Evolutionary conservation across 2,113 vertebrate species (phyloP).

Genomic region (Mastomys coucha): DNA sequence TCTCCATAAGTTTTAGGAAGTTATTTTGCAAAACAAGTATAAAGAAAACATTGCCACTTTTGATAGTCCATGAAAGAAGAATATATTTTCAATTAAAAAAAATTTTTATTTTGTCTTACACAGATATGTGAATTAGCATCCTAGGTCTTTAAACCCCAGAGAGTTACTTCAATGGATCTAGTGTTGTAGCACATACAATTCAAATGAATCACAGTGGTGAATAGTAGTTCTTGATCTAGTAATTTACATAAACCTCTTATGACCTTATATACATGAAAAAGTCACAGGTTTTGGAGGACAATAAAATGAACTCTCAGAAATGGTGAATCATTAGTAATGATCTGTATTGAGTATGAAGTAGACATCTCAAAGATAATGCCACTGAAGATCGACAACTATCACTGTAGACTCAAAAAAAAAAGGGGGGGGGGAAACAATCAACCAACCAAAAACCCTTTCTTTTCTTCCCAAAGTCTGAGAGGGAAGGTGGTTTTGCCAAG

Average conservation of each 20-base stretch:
- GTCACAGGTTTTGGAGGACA: neutral
- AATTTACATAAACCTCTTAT: neutral
- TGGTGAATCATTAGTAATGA: accelerated
- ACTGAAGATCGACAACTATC: no score
- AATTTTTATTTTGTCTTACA: neutral
- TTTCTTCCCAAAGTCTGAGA: neutral
- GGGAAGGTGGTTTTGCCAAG: neutral
- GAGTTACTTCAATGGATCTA: neutral
- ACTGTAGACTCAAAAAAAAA: neutral
- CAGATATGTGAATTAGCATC: neutral
- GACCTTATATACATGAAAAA: neutral
- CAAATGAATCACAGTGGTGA: neutral
- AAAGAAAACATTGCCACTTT: neutral
- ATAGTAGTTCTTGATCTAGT: neutral
- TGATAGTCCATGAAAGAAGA: neutral
- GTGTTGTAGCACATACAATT: neutral
- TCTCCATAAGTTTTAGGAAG: neutral
- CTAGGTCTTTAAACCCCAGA: neutral
- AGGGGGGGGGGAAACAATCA: no score
- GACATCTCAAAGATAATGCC: no score
- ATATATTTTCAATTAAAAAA: neutral
- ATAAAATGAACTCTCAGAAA: neutral
- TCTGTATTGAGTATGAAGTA: neutral
- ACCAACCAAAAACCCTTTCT: neutral
- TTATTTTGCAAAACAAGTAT: neutral